Evolutionary conservation across 2,113 vertebrate genomes (phyloP).

Genomic region (Narcine bancroftii): DNA sequence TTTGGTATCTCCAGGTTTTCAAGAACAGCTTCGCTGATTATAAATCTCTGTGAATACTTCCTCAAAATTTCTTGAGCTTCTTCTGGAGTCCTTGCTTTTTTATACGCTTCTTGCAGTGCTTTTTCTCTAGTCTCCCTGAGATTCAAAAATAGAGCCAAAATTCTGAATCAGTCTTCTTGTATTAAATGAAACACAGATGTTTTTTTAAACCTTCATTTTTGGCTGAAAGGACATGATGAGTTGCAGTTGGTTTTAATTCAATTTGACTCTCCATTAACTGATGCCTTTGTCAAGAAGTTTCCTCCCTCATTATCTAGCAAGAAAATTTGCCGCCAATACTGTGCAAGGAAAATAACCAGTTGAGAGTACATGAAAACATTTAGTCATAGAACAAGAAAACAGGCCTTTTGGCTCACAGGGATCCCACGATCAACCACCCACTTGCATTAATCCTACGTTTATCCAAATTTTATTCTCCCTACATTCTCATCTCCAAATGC

Average conservation of each 20-base stretch:
- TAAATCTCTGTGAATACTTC: conserved; percentile 87
- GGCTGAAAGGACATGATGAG: background rate
- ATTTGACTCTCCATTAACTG: background rate
- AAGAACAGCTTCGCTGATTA: conserved; percentile 84
- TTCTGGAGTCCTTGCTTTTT: conserved; percentile 68
- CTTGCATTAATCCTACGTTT: no score
- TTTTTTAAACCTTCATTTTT: background rate
- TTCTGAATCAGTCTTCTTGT: background rate
- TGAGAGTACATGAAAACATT: background rate
- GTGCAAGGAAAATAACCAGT: background rate
- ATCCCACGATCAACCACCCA: no score
- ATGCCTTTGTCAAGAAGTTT: background rate
- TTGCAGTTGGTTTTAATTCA: background rate
- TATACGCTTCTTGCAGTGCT: conserved; percentile 77
- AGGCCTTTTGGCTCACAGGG: no score
- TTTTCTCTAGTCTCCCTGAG: conserved; percentile 75
- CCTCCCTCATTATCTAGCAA: background rate
- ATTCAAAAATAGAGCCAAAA: background rate
- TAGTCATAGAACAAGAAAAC: no score
- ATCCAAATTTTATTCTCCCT: no score
- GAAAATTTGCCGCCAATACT: background rate
- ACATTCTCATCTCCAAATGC: no score
- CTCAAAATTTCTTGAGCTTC: conserved; percentile 79
- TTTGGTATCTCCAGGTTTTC: conserved; percentile 86
- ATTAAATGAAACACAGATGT: background rate